phyloP scores from a whole-genome alignment of 1,140 invertebrate genomes.

The Drosophila pseudoananassae region DNA sequence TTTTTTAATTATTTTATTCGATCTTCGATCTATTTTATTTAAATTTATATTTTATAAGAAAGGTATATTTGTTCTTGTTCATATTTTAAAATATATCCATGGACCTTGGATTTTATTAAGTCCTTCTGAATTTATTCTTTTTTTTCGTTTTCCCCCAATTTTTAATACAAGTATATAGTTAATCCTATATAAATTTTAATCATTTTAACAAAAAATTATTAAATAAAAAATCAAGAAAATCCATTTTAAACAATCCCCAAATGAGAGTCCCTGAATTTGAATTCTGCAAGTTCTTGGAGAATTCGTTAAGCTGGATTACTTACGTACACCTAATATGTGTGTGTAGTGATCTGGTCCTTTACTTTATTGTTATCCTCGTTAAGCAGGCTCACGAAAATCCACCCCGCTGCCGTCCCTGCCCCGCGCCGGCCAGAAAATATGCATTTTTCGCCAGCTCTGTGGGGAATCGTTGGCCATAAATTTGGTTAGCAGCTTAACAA shows the following conservation, averaged over 20 bases:
- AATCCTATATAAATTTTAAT: too few species aligned
- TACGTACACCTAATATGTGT: not conserved
- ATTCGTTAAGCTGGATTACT: not conserved
- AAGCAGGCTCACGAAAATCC: conserved; percentile 13
- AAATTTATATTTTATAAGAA: too few species aligned
- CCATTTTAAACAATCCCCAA: not conserved
- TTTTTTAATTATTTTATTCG: not conserved
- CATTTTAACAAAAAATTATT: too few species aligned
- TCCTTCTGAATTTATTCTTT: too few species aligned
- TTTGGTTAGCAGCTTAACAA: conserved; percentile 58
- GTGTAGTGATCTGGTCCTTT: not conserved
- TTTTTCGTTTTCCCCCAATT: too few species aligned
- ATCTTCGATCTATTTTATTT: too few species aligned
- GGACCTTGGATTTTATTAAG: too few species aligned
- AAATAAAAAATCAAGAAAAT: not conserved
- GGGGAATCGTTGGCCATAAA: conserved; percentile 46
- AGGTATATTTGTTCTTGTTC: too few species aligned
- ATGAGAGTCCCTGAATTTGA: conserved; percentile 4
- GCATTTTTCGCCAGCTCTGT: conserved; percentile 15
- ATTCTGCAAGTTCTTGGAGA: not conserved
- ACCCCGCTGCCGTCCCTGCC: not conserved
- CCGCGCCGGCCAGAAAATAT: conserved; percentile 13
- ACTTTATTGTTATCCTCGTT: conserved; percentile 48
- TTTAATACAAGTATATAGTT: too few species aligned
- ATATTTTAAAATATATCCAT: too few species aligned